These are phyloP conservation scores for Chloroclysta siterata DNA, from an alignment of 2,888 invertebrate genomes.

Conservation along the genomic window DNA sequence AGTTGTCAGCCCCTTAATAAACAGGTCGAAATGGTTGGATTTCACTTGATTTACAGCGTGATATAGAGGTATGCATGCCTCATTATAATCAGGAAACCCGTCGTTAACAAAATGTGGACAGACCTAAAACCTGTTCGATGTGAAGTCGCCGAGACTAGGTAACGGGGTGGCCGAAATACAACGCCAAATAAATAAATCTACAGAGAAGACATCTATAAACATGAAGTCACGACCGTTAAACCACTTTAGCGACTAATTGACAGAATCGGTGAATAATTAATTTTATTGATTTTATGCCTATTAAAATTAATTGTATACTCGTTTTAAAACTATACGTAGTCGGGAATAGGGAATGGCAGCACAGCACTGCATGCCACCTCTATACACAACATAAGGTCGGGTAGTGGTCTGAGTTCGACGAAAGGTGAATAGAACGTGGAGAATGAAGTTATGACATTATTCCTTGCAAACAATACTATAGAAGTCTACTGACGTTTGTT, in stretches of 20 bases:
- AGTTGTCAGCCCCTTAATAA: no score
- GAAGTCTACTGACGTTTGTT: no score
- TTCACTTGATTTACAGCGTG: constrained; percentile 16
- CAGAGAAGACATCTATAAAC: constrained; percentile 21
- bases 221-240: constrained; percentile 23
- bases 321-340: not conserved
- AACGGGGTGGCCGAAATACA: constrained; percentile 55
- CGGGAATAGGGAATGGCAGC: not conserved
- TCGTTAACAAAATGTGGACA: constrained; percentile 43
- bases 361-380: not conserved
- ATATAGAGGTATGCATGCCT: constrained; percentile 16
- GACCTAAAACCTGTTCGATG: constrained; percentile 50
- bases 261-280: constrained; percentile 7
- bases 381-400: not conserved
- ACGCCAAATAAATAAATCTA: constrained; percentile 33
- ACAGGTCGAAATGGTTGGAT: constrained; percentile 10
- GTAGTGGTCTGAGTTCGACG: no score
- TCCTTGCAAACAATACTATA: no score
- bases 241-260: constrained; percentile 13
- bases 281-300: constrained; percentile 10
- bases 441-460: no score
- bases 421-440: no score
- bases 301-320: not conserved
- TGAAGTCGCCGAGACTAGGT: constrained; percentile 45
- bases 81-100: constrained; percentile 30